Evolutionary conservation across 1,140 invertebrate species (phyloP), one percentile per base, ranked within the genome.

Genomic region (Drosophila sp.): DNA sequence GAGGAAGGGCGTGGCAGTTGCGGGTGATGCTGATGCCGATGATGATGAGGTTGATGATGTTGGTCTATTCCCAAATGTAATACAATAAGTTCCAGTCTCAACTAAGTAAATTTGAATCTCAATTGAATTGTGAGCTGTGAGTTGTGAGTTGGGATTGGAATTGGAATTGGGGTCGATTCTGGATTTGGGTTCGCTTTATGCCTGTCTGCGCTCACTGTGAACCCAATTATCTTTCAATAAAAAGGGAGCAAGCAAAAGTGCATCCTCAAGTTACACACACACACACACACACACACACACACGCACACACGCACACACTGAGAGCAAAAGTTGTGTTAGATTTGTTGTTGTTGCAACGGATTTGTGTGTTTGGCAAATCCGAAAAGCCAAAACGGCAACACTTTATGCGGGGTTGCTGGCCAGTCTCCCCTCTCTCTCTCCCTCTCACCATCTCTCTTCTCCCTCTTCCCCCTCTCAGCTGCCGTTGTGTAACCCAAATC

Each of bases 221-320:
- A 89, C 82, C 89, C 89, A 90, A 90, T 90, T 90, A 90, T 90
- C 82, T 89, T 84, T 81, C 83, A 89, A 90, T 90, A 90, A 89
- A 76, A 76, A 65, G 76, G 80, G 77, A 70, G 53, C 82, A 72
- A 51, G 66, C 69, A 81, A 90, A 77, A 82, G 76, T 90, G 80
- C 80, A 90, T 90, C 86, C 80, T 90, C 89, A 90, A 84, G 80
- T 90, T 90, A 90, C 89, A 89, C 70, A 61, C 46, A 46, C 53
- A 70, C 32, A 56, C 34, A 66, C 13, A 38, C 11, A 36, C 25
- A 48, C 4, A 38, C n/a, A 40, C 38, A 38, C 29, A 51, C 18
- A 29, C 11, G 13, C 3, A 18, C 5, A 40, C 8, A 8, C 0
- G 13, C 3, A 18, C 5, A 40, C 8, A 8, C 0, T 18, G 14